Percentiles rank a stretch among this genome's conserved stretches.
Evolutionary conservation across 1,140 invertebrate genomes (phyloP).

Genomic region (Caenorhabditis brenneri): DNA sequence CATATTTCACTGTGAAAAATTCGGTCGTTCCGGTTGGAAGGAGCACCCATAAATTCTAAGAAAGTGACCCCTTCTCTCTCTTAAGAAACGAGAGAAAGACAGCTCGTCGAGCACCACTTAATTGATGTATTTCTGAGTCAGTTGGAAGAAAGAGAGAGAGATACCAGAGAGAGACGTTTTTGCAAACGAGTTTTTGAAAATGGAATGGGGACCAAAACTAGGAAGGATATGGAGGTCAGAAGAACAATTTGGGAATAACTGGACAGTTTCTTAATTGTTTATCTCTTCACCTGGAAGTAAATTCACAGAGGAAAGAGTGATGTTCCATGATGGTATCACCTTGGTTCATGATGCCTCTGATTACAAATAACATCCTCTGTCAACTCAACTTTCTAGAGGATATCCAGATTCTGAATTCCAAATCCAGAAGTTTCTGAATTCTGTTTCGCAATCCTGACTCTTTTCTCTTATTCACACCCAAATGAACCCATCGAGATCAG

Average conservation of each 20-base stretch:
- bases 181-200: neutral
- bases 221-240: neutral
- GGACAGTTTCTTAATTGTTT: neutral
- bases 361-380: too few relatives aligned
- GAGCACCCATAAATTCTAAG: constrained; percentile 39
- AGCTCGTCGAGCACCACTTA: constrained; percentile 25
- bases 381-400: too few relatives aligned
- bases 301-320: too few relatives aligned
- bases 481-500: neutral
- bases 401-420: too few relatives aligned
- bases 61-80: constrained; percentile 9
- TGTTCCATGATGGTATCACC: too few relatives aligned
- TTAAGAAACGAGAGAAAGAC: neutral
- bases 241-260: neutral
- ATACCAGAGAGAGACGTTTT: neutral
- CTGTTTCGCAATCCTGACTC: too few relatives aligned
- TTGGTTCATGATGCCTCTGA: too few relatives aligned
- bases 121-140: constrained; percentile 40
- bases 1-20: constrained; percentile 42
- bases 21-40: constrained; percentile 27
- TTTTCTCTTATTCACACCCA: neutral
- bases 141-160: neutral
- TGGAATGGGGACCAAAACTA: neutral
- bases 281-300: too few relatives aligned
- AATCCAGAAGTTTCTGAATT: too few relatives aligned